Evolutionary conservation across 2,888 invertebrate genomes (phyloP), one percentile per base, ranked within the genome.

Genomic region (Sisyra nigra): DNA sequence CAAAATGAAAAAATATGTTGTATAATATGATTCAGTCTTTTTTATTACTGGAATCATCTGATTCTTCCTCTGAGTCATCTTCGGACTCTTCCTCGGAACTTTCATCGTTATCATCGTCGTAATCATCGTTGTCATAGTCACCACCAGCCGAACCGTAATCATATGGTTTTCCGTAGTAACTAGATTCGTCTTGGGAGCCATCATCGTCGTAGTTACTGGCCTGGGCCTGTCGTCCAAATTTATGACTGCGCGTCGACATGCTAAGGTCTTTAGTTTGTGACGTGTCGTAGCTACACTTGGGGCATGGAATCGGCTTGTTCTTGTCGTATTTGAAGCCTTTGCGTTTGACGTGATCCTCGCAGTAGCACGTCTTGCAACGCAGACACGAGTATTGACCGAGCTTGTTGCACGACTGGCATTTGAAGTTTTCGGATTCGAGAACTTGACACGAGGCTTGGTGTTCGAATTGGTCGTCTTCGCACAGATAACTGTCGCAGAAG

Each of bases 361-460:
- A 96, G 66, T 86, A 96, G 63, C 93, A 94, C 3, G 82, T 83
- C 67, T 96, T 96, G 67, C 96, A 96, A 54, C 88, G 77, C 54
- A 96, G 70, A 60, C 94, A 96, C 3, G 93, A 92, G 67, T 89
- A 91, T 66, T 94, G 92, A 0, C 94, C 93, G 48, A 92, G 67
- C 47, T 84, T 83, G 68, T 94, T 94, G 63, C 94, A 94, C 1
- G 92, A 93, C 61, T 88, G 84, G 80, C 96, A 96, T 69, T 96
- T 96, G 61, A 84, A 92, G 53, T 79, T 91, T 65, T 96, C 96
- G 0, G 91, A 81, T 58, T 96, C 94, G 5, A 96, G 67, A 46
- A 92, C 86, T 69, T 96, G 93, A 59, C 93, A 94, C 1, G 87
- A 89, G 3, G 94, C 94, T 65, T 96, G 96, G 66, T 96, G 94